Evolutionary conservation across 2,888 invertebrate species (phyloP).

Genomic region (Eupithecia insigniata): DNA sequence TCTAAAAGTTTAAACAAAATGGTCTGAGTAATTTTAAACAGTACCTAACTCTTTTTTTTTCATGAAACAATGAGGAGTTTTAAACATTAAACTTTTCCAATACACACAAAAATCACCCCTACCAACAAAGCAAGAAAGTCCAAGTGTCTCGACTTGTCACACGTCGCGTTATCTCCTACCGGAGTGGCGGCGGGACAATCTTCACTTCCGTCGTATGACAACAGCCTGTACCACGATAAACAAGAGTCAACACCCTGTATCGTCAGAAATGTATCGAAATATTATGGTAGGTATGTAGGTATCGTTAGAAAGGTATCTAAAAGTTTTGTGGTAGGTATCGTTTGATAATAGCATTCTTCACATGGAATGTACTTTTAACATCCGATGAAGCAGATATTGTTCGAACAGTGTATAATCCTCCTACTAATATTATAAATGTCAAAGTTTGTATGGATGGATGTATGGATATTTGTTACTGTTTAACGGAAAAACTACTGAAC

Average conservation of each 20-base stretch:
- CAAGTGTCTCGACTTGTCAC: constrained; percentile 47
- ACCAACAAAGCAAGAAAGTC: constrained; percentile 38
- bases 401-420: too few relatives aligned
- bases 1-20: too few relatives aligned
- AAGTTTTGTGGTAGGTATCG: not conserved
- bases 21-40: too few relatives aligned
- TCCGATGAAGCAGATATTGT: too few relatives aligned
- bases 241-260: not conserved
- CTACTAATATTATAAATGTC: too few relatives aligned
- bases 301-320: not conserved
- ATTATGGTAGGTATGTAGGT: not conserved
- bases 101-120: constrained; percentile 12
- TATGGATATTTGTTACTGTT: too few relatives aligned
- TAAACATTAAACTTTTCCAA: not conserved
- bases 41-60: too few relatives aligned
- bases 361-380: too few relatives aligned
- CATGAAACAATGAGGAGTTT: not conserved
- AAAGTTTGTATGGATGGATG: too few relatives aligned
- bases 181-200: constrained; percentile 45
- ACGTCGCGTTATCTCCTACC: constrained; percentile 42
- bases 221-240: constrained; percentile 25
- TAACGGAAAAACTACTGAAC: too few relatives aligned
- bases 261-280: not conserved
- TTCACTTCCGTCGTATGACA: constrained; percentile 44
- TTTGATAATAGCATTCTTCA: not conserved